Base-by-base conservation (phyloP, 2,113 vertebrate species). In the Pseudorectes ferrugineus region DNA sequence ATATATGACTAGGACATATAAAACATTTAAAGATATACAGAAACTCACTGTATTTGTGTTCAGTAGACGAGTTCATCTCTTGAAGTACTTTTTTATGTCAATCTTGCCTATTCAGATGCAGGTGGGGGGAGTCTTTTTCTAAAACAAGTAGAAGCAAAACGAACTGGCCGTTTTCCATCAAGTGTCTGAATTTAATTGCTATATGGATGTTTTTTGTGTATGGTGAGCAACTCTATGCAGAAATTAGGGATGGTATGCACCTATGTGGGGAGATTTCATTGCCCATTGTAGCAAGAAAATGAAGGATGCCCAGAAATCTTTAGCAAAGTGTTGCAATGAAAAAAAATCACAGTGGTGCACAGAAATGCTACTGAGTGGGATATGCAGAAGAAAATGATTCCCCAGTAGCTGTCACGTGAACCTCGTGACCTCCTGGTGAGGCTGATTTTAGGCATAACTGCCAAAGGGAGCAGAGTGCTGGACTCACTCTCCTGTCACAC, bases 1-100 rank as follows among this genome's bases (percentile, higher is more conserved):
- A 98, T 98, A 98, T 97, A 98, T 98, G 97, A 98, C 96, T 82
- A 94, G 97, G 97, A 98, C 96, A 97, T 97, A 98, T 98, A 98
- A 98, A 98, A 98, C 97, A 98, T 98, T 98, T 98, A 98, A 97
- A 98, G 97, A 98, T 98, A 98, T 97, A 98, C 96, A 97, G 97
- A 97, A 97, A 97, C 95, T 96, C 96, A 95, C 94, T 92, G 79
- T 96, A 93, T 97, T 97, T 97, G 96, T 98, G 97, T 96, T 98
- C 97, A 76, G 93, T 89, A 92, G 96, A 96, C 29, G 81, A 97
- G 95, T 96, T 97, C 93, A 91, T 94, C 96, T 93, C 97, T 97
- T 96, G 91, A 97, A 97, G 95, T 96, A 95, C 86, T 95, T 96
- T 97, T 97, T 97, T 95, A 97, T 98, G 97, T 97, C 97, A 97